A percentile compares a stretch with the other conserved stretches of the same genome.
Conservation (phyloP, 2,888 invertebrate species). For the Oscheius sp. region DNA sequence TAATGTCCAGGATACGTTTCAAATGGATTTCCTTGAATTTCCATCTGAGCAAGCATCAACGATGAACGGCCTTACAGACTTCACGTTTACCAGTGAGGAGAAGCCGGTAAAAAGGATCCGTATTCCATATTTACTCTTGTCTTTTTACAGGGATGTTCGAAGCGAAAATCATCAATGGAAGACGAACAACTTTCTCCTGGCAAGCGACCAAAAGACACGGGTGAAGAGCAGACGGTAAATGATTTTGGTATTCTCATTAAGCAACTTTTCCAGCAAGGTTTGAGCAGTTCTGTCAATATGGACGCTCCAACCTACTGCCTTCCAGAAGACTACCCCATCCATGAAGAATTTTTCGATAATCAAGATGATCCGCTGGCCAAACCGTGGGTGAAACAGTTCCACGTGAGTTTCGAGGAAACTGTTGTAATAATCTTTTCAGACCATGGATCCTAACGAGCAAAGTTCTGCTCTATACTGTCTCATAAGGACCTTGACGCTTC, state of each 20-base stretch:
- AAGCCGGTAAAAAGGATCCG: slow-evolving; percentile 6
- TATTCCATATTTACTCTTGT: background rate
- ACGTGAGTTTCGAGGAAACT: background rate
- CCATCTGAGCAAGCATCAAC: too few relatives aligned
- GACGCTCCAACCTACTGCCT: background rate
- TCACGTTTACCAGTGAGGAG: background rate
- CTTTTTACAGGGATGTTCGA: slow-evolving; percentile 8
- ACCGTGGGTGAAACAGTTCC: slow-evolving; percentile 33
- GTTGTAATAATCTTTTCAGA: background rate
- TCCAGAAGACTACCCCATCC: slow-evolving; percentile 4
- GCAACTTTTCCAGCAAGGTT: too few relatives aligned
- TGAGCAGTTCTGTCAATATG: background rate
- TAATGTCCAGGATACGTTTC: background rate
- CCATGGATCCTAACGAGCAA: slow-evolving; percentile 19
- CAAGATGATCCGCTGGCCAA: slow-evolving; percentile 6
- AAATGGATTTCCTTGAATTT: background rate
- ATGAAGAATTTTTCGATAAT: slow-evolving; percentile 11
- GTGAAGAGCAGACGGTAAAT: background rate
- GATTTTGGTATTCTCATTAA: too few relatives aligned
- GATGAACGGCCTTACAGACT: too few relatives aligned
- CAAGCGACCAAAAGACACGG: slow-evolving; percentile 24
- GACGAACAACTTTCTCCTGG: slow-evolving; percentile 17
- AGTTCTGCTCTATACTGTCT: slow-evolving; percentile 24
- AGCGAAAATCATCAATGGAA: slow-evolving; percentile 30
- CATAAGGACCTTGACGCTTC: slow-evolving; percentile 30